phyloP scores from a whole-genome alignment of 1,140 invertebrate genomes.

The Sinonovacula constricta region DNA sequence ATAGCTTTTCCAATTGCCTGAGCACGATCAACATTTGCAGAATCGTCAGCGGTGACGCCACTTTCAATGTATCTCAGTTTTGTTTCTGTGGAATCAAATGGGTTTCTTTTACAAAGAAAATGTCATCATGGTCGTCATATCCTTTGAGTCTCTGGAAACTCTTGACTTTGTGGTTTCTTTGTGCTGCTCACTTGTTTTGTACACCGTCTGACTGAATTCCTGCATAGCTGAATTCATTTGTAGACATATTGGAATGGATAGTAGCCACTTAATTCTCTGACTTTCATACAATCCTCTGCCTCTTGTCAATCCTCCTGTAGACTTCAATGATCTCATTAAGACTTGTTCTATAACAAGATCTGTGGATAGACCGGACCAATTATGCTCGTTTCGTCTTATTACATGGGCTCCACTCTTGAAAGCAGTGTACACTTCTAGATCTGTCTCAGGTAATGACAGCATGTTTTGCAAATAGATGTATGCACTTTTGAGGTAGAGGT shows the following conservation, averaged over 20 bases:
- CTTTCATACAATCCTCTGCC: slow-evolving; percentile 29
- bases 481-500: slow-evolving; percentile 78
- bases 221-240: slow-evolving; percentile 47
- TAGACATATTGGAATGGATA: slow-evolving; percentile 45
- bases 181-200: slow-evolving; percentile 32
- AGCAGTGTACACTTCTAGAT: slow-evolving; percentile 57
- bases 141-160: background rate
- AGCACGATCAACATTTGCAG: slow-evolving; percentile 9
- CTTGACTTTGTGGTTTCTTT: slow-evolving; percentile 4
- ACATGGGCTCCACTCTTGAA: slow-evolving; percentile 47
- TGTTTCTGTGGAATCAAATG: slow-evolving; percentile 15
- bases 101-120: slow-evolving; percentile 9
- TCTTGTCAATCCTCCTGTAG: background rate
- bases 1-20: background rate
- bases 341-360: slow-evolving; percentile 67
- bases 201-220: slow-evolving; percentile 6
- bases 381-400: slow-evolving; percentile 61
- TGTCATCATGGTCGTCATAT: background rate
- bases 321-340: slow-evolving; percentile 61
- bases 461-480: slow-evolving; percentile 79
- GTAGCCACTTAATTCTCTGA: slow-evolving; percentile 48
- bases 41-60: slow-evolving; percentile 10
- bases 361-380: slow-evolving; percentile 74
- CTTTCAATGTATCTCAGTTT: slow-evolving; percentile 22
- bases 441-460: slow-evolving; percentile 58